phyloP scores from a whole-genome alignment of 2,888 invertebrate genomes.

The Idaea dimidiata region DNA sequence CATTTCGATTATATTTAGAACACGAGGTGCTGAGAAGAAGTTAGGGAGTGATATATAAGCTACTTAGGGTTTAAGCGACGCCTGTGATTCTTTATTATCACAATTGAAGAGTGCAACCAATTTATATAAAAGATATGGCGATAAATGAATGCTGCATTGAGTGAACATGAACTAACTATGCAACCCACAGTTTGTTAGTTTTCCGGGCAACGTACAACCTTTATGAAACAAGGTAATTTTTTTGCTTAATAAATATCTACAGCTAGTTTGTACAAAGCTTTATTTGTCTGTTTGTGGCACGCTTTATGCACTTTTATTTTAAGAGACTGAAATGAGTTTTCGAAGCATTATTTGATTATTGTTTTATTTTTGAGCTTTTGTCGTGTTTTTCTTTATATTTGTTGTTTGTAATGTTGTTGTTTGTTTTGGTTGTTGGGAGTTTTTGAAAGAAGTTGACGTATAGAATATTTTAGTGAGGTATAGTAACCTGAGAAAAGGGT shows the following conservation, averaged over 20 bases:
- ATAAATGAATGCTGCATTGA: background rate
- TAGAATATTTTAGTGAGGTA: too few species aligned
- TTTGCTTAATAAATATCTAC: slow-evolving; percentile 46
- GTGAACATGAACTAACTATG: slow-evolving; percentile 7
- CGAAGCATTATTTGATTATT: background rate
- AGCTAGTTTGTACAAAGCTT: slow-evolving; percentile 55
- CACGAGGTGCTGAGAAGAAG: too few species aligned
- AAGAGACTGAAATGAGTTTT: slow-evolving; percentile 19
- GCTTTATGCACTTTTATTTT: slow-evolving; percentile 35
- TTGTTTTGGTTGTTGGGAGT: background rate
- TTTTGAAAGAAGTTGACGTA: background rate
- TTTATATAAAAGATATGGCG: background rate
- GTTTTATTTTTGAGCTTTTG: background rate
- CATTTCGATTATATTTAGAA: too few species aligned
- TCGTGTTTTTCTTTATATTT: background rate
- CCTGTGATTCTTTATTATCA: too few species aligned
- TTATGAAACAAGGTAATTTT: slow-evolving; percentile 61
- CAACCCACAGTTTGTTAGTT: slow-evolving; percentile 11
- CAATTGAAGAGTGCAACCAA: too few species aligned
- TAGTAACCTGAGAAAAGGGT: too few species aligned
- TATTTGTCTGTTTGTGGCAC: slow-evolving; percentile 33
- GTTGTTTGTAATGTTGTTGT: background rate
- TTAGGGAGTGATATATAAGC: too few species aligned
- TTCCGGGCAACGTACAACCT: slow-evolving; percentile 43
- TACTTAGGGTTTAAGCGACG: too few species aligned